These are phyloP conservation scores for Theodoxus fluviatilis DNA, from an alignment of 2,888 invertebrate genomes.

Conservation along the genomic window DNA sequence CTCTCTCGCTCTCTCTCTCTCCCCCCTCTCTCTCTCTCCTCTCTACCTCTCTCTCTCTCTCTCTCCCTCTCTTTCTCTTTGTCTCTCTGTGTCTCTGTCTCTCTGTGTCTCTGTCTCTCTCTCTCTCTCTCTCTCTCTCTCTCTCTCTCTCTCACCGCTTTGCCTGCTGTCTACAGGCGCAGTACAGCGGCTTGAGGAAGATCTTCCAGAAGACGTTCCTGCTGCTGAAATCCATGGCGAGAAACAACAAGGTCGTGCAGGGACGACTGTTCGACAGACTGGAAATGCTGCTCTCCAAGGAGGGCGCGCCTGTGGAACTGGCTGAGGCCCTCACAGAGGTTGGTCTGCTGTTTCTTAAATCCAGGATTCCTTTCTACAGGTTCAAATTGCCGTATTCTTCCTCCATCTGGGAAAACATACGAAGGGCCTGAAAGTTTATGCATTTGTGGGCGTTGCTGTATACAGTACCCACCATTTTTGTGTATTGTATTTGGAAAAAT, in stretches of 20 bases:
- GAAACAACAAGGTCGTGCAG: slow-evolving; percentile 57
- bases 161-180: slow-evolving; percentile 42
- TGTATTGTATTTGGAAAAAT: too few relatives aligned
- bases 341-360: not conserved
- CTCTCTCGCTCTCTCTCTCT: too few relatives aligned
- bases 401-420: not conserved
- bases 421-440: not conserved
- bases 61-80: too few relatives aligned
- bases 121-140: not conserved
- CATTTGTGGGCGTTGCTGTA: too few relatives aligned
- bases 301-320: slow-evolving; percentile 57
- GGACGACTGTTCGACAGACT: slow-evolving; percentile 60
- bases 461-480: too few relatives aligned
- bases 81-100: too few relatives aligned
- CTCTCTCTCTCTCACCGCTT: not conserved
- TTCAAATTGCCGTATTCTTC: not conserved
- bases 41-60: too few relatives aligned
- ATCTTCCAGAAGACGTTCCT: slow-evolving; percentile 58
- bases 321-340: slow-evolving; percentile 58
- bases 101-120: too few relatives aligned
- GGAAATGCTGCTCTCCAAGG: slow-evolving; percentile 55
- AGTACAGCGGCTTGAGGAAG: slow-evolving; percentile 53
- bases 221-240: slow-evolving; percentile 53
- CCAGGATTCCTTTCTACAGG: too few relatives aligned
- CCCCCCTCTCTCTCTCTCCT: too few relatives aligned